Evolutionary conservation across 2,113 vertebrate genomes (phyloP).

Genomic region (Rhineura floridana): DNA sequence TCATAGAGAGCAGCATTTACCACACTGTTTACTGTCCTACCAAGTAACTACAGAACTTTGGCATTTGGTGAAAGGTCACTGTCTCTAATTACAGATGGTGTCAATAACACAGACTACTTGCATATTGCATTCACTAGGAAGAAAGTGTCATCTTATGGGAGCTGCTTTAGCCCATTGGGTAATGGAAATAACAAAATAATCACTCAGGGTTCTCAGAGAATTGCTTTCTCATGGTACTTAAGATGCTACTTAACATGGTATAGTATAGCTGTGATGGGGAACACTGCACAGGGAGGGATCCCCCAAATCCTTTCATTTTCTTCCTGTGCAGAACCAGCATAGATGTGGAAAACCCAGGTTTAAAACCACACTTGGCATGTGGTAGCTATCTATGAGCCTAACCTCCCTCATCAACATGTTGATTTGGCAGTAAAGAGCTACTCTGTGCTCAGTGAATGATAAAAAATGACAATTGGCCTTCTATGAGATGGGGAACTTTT

Average conservation of each 20-base stretch:
- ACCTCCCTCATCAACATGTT: neutral
- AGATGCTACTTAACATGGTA: too few relatives aligned
- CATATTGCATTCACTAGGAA: slow-evolving; percentile 47
- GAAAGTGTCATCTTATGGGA: slow-evolving; percentile 36
- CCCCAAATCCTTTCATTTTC: neutral
- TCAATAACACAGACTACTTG: slow-evolving; percentile 41
- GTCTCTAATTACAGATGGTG: slow-evolving; percentile 51
- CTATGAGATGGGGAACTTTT: neutral
- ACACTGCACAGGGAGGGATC: neutral
- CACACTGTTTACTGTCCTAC: neutral
- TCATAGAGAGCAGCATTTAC: rapidly evolving
- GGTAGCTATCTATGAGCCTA: neutral
- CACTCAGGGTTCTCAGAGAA: too few relatives aligned
- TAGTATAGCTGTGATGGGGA: neutral
- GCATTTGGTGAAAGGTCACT: slow-evolving; percentile 75
- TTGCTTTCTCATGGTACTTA: neutral
- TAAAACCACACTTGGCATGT: neutral
- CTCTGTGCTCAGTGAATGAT: neutral
- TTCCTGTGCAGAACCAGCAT: neutral
- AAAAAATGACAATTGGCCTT: neutral
- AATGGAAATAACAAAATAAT: neutral
- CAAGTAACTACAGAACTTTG: slow-evolving; percentile 56
- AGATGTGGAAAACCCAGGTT: neutral
- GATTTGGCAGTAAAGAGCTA: neutral
- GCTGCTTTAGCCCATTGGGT: neutral